These are phyloP conservation scores for Tridacna gigas DNA, from an alignment of 2,888 invertebrate genomes.

Conservation along the genomic window DNA sequence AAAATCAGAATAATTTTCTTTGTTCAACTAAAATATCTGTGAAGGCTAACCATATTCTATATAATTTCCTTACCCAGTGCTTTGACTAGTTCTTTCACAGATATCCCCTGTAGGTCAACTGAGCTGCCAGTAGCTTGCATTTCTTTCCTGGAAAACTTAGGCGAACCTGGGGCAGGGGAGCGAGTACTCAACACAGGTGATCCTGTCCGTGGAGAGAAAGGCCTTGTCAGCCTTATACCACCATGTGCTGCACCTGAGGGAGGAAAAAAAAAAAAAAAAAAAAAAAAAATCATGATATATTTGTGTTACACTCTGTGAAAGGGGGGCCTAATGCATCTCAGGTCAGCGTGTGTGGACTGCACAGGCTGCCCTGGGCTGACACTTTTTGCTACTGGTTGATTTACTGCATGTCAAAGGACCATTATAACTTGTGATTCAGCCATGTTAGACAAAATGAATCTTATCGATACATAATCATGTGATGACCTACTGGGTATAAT, in stretches of 20 bases:
- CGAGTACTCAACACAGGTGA: constrained; percentile 63
- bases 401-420: too few relatives aligned
- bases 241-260: constrained; percentile 40
- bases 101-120: constrained; percentile 88
- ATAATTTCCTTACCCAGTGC: constrained; percentile 87
- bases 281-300: not conserved
- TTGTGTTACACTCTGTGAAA: too few relatives aligned
- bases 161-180: constrained; percentile 72
- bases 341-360: too few relatives aligned
- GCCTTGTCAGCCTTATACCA: constrained; percentile 37
- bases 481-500: too few relatives aligned
- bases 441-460: too few relatives aligned
- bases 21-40: not conserved
- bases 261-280: too few relatives aligned
- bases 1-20: too few relatives aligned
- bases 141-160: constrained; percentile 72
- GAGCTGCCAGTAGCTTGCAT: constrained; percentile 70
- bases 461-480: too few relatives aligned
- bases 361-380: too few relatives aligned
- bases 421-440: too few relatives aligned
- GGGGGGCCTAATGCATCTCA: too few relatives aligned
- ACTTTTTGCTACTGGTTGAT: too few relatives aligned
- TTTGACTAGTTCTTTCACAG: constrained; percentile 91
- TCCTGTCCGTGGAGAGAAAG: constrained; percentile 60
- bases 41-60: not conserved